Evolutionary conservation across 2,888 invertebrate species (phyloP).

Genomic region (Ochropleura leucogaster): DNA sequence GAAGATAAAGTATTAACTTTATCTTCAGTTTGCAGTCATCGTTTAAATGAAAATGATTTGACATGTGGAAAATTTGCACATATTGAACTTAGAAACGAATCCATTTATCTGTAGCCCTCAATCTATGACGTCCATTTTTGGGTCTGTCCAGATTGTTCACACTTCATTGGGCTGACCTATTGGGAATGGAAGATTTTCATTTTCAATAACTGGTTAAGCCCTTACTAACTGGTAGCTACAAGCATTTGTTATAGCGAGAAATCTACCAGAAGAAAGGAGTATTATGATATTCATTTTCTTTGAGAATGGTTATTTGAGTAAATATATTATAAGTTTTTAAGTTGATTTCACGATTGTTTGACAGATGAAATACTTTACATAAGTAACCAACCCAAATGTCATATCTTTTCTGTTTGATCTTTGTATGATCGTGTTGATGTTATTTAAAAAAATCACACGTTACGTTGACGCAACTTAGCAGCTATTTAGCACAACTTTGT

Average conservation of each 20-base stretch:
- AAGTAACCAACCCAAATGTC: neutral
- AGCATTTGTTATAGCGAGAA: neutral
- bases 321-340: neutral
- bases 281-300: neutral
- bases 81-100: constrained; percentile 16
- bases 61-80: constrained; percentile 1
- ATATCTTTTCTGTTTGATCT: too few relatives aligned
- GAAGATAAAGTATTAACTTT: too few relatives aligned
- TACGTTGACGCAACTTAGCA: too few relatives aligned
- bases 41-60: neutral
- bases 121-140: constrained; percentile 17
- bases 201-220: constrained; percentile 3
- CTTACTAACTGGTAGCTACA: constrained; percentile 10
- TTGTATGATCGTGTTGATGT: too few relatives aligned
- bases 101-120: constrained; percentile 6
- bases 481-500: too few relatives aligned
- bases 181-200: constrained; percentile 18
- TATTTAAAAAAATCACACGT: too few relatives aligned
- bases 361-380: neutral
- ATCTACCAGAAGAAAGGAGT: neutral
- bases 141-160: constrained; percentile 16
- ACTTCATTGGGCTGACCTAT: constrained; percentile 11
- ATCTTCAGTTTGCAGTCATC: neutral
- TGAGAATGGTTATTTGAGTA: neutral
- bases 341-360: neutral